Evolutionary conservation across 2,113 vertebrate species (phyloP), one percentile per base, ranked within the genome.

Genomic region (Melospiza georgiana): DNA sequence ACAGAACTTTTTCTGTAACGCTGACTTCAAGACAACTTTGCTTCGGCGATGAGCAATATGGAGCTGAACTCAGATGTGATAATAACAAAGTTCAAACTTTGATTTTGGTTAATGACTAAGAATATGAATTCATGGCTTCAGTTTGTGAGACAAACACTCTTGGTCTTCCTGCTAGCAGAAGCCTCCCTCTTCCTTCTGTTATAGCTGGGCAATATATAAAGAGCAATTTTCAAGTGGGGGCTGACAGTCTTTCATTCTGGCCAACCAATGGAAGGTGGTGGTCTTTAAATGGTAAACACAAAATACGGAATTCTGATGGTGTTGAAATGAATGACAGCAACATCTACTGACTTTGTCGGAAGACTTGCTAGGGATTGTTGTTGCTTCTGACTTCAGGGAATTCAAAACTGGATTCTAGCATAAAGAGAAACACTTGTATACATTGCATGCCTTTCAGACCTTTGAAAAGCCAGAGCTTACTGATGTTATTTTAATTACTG

Each of bases 401-500:
- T 93, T 80, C 58, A 79, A 73, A 94, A 54, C 74, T 90, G 51
- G 46, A 31, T 93, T 83, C 43, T 87, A 39, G 71, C 84, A 74
- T 67, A 59, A 79, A 95, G n/a, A 89, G 58, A 33, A 93, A 72
- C 41, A 62, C 33, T 91, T 91, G 81, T 71, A 13, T 88, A 68
- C 18, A 17, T 54, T 59, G 58, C 65, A 76, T 80, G 82, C 24
- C 33, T 95, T 96, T 95, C 82, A 91, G 63, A 89, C 67, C 75
- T 80, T 82, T 73, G 87, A 93, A 85, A 91, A 89, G 59, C 48
- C 25, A 20, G 73, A 68, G 84, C 33, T 92, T 84, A 80, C 55
- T 83, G 78, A 80, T 77, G 78, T 66, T 74, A 67, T 77, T 95
- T 93, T 97, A 96, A 95, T 96, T 94, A 90, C 65, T 80, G 75